Evolutionary conservation across 2,113 vertebrate species (phyloP).

Genomic region (Regulus satrapa): DNA sequence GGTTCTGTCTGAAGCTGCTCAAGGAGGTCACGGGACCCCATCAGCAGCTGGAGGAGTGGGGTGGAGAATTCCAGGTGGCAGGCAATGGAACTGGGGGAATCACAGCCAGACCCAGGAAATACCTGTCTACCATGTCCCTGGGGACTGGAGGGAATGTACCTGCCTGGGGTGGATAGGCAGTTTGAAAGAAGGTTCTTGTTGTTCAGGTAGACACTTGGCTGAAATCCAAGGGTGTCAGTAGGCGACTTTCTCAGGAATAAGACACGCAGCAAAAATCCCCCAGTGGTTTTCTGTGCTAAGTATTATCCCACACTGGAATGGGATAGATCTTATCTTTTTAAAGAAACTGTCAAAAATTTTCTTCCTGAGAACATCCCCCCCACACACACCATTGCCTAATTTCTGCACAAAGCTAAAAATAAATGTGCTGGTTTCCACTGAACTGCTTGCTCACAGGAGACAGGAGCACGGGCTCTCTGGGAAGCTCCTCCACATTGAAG

Average conservation of each 20-base stretch:
- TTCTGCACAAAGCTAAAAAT: background rate
- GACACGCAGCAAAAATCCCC: background rate
- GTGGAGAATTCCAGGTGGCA: background rate
- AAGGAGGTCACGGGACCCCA: background rate
- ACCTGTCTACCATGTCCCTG: background rate
- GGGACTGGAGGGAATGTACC: background rate
- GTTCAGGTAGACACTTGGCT: background rate
- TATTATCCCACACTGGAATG: background rate
- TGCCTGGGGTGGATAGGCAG: background rate
- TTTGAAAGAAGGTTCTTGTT: conserved; percentile 2
- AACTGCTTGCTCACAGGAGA: background rate
- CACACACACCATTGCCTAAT: background rate
- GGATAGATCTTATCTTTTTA: background rate
- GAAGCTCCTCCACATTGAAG: background rate
- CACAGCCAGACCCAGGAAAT: conserved; percentile 26
- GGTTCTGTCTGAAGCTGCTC: background rate
- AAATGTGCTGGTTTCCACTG: background rate
- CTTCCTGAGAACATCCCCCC: background rate
- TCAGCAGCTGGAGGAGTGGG: background rate
- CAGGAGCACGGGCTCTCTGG: background rate
- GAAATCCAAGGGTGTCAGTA: conserved; percentile 13
- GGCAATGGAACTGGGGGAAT: background rate
- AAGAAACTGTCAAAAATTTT: background rate
- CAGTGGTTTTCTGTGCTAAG: background rate
- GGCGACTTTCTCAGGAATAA: background rate